These are phyloP conservation scores for Littorina saxatilis DNA, from an alignment of 1,140 invertebrate genomes.

Conservation along the genomic window DNA sequence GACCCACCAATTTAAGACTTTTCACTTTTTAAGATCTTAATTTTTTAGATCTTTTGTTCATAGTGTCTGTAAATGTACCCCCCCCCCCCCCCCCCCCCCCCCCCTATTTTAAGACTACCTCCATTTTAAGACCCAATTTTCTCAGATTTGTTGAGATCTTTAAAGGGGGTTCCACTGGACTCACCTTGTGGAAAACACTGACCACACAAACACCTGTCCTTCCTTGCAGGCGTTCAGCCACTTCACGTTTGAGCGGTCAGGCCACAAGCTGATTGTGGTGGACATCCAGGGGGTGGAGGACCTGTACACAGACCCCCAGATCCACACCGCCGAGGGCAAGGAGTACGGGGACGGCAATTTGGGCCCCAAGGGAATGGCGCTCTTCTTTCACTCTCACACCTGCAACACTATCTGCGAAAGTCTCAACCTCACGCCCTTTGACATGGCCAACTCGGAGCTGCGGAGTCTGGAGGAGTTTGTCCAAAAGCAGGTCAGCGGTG, in stretches of 20 bases:
- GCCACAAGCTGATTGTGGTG: conserved; percentile 81
- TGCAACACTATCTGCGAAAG: conserved; percentile 80
- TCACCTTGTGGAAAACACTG: no score
- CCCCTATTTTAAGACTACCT: no score
- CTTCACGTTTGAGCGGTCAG: conserved; percentile 81
- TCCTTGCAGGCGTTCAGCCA: conserved; percentile 79
- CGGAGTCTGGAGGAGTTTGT: conserved; percentile 58
- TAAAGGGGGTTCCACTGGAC: no score
- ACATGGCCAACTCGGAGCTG: conserved; percentile 76
- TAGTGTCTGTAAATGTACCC: no score
- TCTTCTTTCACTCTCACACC: conserved; percentile 80
- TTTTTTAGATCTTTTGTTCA: no score
- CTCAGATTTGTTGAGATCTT: no score
- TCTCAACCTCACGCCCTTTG: conserved; percentile 78
- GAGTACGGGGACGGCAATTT: conserved; percentile 81
- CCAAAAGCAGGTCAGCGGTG: conserved; percentile 61
- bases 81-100: no score
- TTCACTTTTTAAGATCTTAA: no score
- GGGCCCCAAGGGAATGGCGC: conserved; percentile 80
- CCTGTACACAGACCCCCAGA: conserved; percentile 81
- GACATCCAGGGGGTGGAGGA: conserved; percentile 82
- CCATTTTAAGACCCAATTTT: no score
- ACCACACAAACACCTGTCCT: no score
- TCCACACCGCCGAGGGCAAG: conserved; percentile 78
- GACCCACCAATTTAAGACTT: no score